Base-by-base conservation (phyloP, 2,797 vertebrate species). In the Avahi laniger region DNA sequence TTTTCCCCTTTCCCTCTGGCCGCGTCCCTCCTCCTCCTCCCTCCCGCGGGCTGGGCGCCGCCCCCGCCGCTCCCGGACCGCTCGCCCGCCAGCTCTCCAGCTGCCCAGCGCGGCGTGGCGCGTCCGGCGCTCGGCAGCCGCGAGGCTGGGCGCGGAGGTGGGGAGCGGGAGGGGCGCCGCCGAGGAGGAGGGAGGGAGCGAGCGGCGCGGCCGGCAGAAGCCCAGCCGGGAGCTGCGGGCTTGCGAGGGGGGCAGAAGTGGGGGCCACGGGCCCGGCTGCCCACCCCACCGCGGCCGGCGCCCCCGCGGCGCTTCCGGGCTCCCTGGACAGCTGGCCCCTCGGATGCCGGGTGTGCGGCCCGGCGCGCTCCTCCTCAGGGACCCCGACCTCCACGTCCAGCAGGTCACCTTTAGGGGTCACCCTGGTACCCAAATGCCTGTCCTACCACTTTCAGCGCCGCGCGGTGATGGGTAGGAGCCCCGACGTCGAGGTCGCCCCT, bases 41-140 rank as follows among this genome's bases (percentile, higher is more conserved):
- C 82, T 88, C 89, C 83, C 28, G 35, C 48, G 6, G 75, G 54
- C 96, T 80, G 95, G 94, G 95, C 87, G 54, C 96, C 97, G 95
- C 96, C 95, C 94, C 91, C 95, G 88, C 92, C 69, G 83, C 92
- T 97, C 96, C 85, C 79, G 46, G 90, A 69, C 65, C 4, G 72
- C 79, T 85, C 10, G 43, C 46, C 85, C 67, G 65, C 78, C 78
- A 1, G 75, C 75, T 50, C 70, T 30, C 35, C 92, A 41, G 91
- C 96, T 87, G 89, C 89, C 85, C 81, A 13, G 94, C 65, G 75
- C 85, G 9, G 95, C 82, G 95, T 92, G 96, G 92, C 80, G 92
- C 50, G 93, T 73, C 78, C 33, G 20, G 94, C 75, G 63, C 76
- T 65, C 70, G 2, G 89, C 61, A 9, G 93, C 89, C 2, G 35